These are phyloP conservation scores for Hippolais icterina DNA, from an alignment of 2,113 vertebrate genomes.

Conservation along the genomic window DNA sequence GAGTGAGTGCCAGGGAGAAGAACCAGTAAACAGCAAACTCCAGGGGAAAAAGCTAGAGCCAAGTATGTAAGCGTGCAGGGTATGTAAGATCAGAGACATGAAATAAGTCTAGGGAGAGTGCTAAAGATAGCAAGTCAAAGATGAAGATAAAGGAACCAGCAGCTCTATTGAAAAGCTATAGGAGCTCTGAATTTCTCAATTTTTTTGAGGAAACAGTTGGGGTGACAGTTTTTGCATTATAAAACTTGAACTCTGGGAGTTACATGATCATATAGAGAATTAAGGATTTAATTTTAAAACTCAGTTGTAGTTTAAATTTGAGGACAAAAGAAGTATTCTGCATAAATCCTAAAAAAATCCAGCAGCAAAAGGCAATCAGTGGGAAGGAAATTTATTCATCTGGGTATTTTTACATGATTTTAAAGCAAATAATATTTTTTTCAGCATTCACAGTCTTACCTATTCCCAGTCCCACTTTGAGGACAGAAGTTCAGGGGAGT, in stretches of 20 bases:
- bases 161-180: background rate
- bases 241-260: background rate
- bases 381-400: background rate
- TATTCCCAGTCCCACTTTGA: background rate
- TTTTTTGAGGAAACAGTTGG: background rate
- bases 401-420: background rate
- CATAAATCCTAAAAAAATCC: background rate
- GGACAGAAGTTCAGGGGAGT: background rate
- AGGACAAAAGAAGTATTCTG: background rate
- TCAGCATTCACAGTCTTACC: background rate
- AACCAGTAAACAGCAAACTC: background rate
- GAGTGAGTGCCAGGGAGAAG: background rate
- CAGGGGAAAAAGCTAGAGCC: background rate
- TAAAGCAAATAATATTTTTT: background rate
- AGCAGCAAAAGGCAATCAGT: background rate
- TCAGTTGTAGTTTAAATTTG: background rate
- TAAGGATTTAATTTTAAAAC: background rate
- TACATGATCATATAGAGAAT: background rate
- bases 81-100: background rate
- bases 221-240: background rate
- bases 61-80: background rate
- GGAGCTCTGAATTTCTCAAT: background rate
- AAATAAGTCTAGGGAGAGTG: background rate
- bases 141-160: background rate
- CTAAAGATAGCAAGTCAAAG: background rate